Evolutionary conservation across 2,113 vertebrate species (phyloP).

Genomic region (Rhinichthys klamathensis): DNA sequence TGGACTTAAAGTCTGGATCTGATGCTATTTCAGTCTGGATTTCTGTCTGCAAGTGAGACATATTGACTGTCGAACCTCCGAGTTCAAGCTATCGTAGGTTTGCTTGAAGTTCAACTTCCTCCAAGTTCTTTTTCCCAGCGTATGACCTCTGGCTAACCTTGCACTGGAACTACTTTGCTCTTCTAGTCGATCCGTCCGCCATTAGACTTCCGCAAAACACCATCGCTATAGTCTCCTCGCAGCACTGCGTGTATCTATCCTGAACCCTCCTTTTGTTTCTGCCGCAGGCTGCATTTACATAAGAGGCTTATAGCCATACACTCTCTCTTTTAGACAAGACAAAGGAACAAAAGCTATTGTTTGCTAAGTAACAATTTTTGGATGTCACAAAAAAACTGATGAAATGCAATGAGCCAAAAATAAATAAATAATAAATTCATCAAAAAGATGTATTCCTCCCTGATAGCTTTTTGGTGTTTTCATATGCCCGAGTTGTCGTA

Average conservation of each 20-base stretch:
- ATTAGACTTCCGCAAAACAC: slow-evolving; percentile 48
- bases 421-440: slow-evolving; percentile 36
- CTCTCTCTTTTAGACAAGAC: slow-evolving; percentile 71
- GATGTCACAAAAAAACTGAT: slow-evolving; percentile 71
- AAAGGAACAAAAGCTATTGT: slow-evolving; percentile 81
- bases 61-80: background rate
- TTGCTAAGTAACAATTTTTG: slow-evolving; percentile 78
- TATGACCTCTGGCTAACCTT: slow-evolving; percentile 55
- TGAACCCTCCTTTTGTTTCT: slow-evolving; percentile 80
- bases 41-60: slow-evolving; percentile 40
- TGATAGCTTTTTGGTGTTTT: slow-evolving; percentile 58
- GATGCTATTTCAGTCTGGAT: background rate
- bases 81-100: background rate
- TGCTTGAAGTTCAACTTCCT: slow-evolving; percentile 10
- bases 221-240: slow-evolving; percentile 45
- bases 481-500: slow-evolving; percentile 69
- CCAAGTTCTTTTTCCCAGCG: background rate
- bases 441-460: slow-evolving; percentile 46
- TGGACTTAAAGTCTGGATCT: slow-evolving; percentile 34
- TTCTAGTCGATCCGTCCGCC: slow-evolving; percentile 24
- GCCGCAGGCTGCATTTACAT: slow-evolving; percentile 80
- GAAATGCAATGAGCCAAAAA: slow-evolving; percentile 43
- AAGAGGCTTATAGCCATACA: slow-evolving; percentile 79
- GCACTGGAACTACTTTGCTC: slow-evolving; percentile 38
- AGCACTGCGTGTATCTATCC: slow-evolving; percentile 68